phyloP scores from a whole-genome alignment of 2,797 vertebrate species.

The Sorex maritimensis region DNA sequence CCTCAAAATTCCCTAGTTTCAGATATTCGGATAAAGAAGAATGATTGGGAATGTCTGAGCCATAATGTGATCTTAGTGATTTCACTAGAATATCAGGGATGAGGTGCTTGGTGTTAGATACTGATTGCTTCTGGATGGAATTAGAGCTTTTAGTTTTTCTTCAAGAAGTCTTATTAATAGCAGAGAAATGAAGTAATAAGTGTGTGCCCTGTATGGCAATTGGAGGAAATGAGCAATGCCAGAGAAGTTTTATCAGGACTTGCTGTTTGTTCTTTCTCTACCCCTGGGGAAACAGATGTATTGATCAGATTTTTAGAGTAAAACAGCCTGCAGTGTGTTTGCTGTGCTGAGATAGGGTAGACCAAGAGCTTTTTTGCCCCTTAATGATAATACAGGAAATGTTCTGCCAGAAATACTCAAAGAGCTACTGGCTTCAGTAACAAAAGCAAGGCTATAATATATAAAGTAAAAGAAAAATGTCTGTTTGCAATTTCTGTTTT shows the following conservation, averaged over 20 bases:
- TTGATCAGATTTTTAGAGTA: conserved; percentile 69
- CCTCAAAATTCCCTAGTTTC: neutral
- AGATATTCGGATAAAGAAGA: conserved; percentile 6
- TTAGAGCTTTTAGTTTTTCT: conserved; percentile 59
- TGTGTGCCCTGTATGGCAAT: conserved; percentile 22
- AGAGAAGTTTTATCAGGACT: conserved; percentile 49
- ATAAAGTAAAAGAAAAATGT: neutral
- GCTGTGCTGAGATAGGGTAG: neutral
- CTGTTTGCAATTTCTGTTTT: neutral
- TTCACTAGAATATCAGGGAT: neutral
- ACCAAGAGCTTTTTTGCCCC: conserved; percentile 12
- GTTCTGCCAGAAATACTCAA: neutral
- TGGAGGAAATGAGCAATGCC: conserved; percentile 70
- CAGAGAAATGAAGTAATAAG: conserved; percentile 38
- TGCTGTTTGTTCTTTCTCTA: conserved; percentile 58
- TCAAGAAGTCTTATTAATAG: conserved; percentile 75
- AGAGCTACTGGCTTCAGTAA: neutral
- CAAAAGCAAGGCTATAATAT: neutral
- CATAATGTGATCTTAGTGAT: neutral
- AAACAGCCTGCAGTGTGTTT: conserved; percentile 56
- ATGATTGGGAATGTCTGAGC: neutral
- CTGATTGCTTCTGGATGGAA: conserved; percentile 72
- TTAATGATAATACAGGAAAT: conserved; percentile 21
- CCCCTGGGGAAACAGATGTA: conserved; percentile 71
- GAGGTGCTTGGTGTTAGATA: conserved; percentile 21